Conservation (phyloP, 1,140 invertebrate genomes). For the Neoseiulus cucumeris region DNA sequence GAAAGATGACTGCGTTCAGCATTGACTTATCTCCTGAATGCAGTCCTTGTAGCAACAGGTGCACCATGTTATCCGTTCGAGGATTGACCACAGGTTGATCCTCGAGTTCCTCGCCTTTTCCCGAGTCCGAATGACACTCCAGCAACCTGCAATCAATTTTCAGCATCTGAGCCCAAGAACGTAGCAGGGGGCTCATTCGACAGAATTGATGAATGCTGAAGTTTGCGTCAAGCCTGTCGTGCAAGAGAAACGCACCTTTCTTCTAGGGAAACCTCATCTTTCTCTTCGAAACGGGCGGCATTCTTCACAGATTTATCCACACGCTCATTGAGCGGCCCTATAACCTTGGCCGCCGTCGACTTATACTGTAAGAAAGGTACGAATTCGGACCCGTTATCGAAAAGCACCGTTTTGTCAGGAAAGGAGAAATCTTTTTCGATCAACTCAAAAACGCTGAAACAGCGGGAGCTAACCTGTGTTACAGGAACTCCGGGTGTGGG, state of each 20-base stretch:
- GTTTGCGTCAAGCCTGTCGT: not conserved
- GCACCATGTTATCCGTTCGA: slow-evolving; percentile 17
- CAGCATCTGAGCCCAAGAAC: not conserved
- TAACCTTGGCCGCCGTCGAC: not conserved
- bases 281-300: not conserved
- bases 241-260: not conserved
- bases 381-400: too few species aligned
- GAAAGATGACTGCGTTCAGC: slow-evolving; percentile 15
- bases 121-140: not conserved
- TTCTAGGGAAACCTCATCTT: not conserved
- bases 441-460: too few species aligned
- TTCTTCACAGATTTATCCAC: not conserved
- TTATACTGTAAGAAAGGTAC: not conserved
- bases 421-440: too few species aligned
- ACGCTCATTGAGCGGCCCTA: not conserved
- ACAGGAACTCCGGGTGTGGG: not conserved
- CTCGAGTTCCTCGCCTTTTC: not conserved
- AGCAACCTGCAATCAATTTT: not conserved
- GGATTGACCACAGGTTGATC: not conserved
- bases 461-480: not conserved
- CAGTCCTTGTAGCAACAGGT: slow-evolving; percentile 17
- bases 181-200: not conserved
- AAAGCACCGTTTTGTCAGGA: too few species aligned
- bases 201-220: not conserved
- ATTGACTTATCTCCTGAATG: slow-evolving; percentile 17